These are phyloP conservation scores for Seladonia tumulorum DNA, from an alignment of 2,888 invertebrate species.

Conservation along the genomic window DNA sequence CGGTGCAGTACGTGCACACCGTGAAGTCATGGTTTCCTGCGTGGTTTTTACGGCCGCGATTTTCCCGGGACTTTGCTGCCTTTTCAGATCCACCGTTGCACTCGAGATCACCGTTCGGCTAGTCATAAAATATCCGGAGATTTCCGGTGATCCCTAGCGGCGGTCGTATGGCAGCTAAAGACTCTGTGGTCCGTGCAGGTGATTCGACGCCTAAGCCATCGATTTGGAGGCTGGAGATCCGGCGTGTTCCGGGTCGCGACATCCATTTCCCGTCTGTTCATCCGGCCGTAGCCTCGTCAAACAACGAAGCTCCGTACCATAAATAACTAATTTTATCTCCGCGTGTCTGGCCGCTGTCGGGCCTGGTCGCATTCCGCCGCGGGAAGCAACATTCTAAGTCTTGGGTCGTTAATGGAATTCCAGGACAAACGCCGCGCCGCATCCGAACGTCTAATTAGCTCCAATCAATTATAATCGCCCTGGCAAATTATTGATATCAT, in stretches of 20 bases:
- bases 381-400: background rate
- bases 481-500: conserved; percentile 44
- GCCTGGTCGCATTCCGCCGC: background rate
- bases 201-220: conserved; percentile 55
- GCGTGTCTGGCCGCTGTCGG: background rate
- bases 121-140: conserved; percentile 68
- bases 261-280: conserved; percentile 34
- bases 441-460: conserved; percentile 25
- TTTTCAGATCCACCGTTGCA: conserved; percentile 41
- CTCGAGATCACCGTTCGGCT: conserved; percentile 56
- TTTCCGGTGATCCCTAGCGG: conserved; percentile 64
- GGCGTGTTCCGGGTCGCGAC: conserved; percentile 33
- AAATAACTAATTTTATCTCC: conserved; percentile 5
- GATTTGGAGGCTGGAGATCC: conserved; percentile 38
- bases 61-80: conserved; percentile 19
- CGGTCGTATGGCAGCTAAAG: conserved; percentile 63
- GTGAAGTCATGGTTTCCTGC: conserved; percentile 15
- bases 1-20: background rate
- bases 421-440: background rate
- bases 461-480: conserved; percentile 34
- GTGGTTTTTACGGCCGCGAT: conserved; percentile 39
- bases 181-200: conserved; percentile 44
- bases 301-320: conserved; percentile 7
- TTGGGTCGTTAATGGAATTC: background rate
- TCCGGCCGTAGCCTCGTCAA: conserved; percentile 18